Evolutionary conservation across 2,888 invertebrate genomes (phyloP).

Genomic region (Drosophila stalkeri): DNA sequence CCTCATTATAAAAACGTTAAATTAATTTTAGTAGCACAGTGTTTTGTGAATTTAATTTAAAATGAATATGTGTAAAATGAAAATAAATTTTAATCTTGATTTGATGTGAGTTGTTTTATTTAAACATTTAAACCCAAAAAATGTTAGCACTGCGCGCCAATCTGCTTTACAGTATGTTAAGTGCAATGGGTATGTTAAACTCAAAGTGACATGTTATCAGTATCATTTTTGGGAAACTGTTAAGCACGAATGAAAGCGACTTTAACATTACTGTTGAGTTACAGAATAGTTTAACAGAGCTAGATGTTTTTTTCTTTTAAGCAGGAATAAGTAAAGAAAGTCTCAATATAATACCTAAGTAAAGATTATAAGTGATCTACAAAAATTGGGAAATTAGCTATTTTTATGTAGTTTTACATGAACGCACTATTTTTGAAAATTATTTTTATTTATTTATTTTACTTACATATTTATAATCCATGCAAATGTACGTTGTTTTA

Average conservation of each 20-base stretch:
- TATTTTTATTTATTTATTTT: no score
- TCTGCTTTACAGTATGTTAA: not conserved
- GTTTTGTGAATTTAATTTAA: constrained; percentile 73
- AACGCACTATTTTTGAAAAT: no score
- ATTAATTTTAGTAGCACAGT: constrained; percentile 72
- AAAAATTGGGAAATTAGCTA: no score
- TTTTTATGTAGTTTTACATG: no score
- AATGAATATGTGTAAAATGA: constrained; percentile 49
- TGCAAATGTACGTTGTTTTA: no score
- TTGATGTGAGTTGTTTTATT: constrained; percentile 27
- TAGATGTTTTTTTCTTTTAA: not conserved
- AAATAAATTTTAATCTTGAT: constrained; percentile 56
- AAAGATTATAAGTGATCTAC: no score
- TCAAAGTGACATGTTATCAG: not conserved
- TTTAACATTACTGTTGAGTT: not conserved
- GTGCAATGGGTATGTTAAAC: not conserved
- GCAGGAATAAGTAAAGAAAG: not conserved
- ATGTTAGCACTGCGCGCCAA: no score
- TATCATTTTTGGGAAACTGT: no score
- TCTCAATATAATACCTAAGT: no score
- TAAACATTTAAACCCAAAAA: not conserved
- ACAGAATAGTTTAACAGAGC: not conserved
- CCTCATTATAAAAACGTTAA: constrained; percentile 58
- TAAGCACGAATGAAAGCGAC: not conserved
- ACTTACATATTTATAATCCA: no score